These are phyloP conservation scores for Meloidogyne floridensis DNA, from an alignment of 1,140 invertebrate genomes.

Conservation along the genomic window DNA sequence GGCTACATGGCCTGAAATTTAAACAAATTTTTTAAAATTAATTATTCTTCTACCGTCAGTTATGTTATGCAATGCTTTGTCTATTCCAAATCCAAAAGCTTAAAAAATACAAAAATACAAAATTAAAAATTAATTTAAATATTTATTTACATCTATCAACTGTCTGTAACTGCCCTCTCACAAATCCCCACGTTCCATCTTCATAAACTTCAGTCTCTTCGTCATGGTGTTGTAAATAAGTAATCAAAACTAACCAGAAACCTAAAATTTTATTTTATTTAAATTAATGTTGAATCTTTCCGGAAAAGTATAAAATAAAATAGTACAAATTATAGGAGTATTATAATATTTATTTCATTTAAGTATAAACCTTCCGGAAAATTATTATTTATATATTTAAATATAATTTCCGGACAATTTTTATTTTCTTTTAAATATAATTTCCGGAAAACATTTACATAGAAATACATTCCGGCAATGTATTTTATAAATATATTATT, in stretches of 20 bases:
- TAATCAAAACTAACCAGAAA: constrained; percentile 65
- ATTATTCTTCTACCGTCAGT: constrained; percentile 53
- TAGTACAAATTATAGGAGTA: no score
- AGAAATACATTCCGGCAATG: no score
- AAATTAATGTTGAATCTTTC: no score
- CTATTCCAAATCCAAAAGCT: constrained; percentile 67
- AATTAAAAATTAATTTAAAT: background rate
- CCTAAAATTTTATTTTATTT: constrained; percentile 11
- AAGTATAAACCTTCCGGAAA: no score
- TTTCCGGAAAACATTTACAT: no score
- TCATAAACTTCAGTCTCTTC: constrained; percentile 67
- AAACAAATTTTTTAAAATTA: background rate
- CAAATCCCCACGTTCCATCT: constrained; percentile 67
- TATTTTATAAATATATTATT: no score
- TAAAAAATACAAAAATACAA: background rate
- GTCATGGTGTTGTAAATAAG: constrained; percentile 68
- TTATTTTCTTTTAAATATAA: no score
- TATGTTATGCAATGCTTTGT: constrained; percentile 67
- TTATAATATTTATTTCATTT: no score
- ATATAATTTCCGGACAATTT: no score
- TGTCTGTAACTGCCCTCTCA: constrained; percentile 67
- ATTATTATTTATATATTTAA: no score
- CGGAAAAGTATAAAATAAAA: no score
- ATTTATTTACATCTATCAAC: constrained; percentile 58
- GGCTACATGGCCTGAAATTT: constrained; percentile 65